A percentile compares a stretch with the other conserved stretches of the same genome.
phyloP scores from a whole-genome alignment of 2,113 vertebrate species.

The Corydoras sp. region DNA sequence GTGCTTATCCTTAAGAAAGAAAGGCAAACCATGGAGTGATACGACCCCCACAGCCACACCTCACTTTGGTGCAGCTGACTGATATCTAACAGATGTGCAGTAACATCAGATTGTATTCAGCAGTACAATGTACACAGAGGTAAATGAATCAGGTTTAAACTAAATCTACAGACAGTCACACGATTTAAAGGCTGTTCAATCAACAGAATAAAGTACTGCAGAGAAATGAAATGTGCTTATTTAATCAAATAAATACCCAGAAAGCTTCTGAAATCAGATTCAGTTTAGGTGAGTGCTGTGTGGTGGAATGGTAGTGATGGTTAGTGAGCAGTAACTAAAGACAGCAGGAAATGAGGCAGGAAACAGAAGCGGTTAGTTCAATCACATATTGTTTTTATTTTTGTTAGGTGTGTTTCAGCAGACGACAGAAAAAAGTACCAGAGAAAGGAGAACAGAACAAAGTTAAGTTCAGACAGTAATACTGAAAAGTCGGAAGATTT shows the following conservation, averaged over 20 bases:
- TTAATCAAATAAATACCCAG: constrained; percentile 26
- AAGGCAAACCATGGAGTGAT: too few relatives aligned
- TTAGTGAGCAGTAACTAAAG: constrained; percentile 19
- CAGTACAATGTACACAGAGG: too few relatives aligned
- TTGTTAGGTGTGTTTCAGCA: constrained; percentile 57
- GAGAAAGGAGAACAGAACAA: constrained; percentile 40
- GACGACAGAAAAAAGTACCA: constrained; percentile 56
- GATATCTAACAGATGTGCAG: too few relatives aligned
- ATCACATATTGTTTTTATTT: constrained; percentile 57
- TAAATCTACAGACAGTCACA: too few relatives aligned
- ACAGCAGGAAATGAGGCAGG: constrained; percentile 30
- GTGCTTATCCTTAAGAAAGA: too few relatives aligned
- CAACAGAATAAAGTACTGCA: background rate
- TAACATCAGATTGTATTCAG: too few relatives aligned
- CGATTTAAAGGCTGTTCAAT: too few relatives aligned
- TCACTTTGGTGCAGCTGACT: too few relatives aligned
- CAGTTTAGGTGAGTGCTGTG: too few relatives aligned
- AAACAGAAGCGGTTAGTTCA: constrained; percentile 52
- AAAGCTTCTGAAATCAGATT: too few relatives aligned
- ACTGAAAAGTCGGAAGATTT: constrained; percentile 46
- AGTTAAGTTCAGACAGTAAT: constrained; percentile 63
- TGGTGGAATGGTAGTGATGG: background rate
- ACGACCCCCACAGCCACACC: too few relatives aligned
- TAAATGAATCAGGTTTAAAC: too few relatives aligned
- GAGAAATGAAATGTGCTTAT: constrained; percentile 33